phyloP scores from a whole-genome alignment of 1,140 invertebrate species.

The Argopecten irradians region DNA sequence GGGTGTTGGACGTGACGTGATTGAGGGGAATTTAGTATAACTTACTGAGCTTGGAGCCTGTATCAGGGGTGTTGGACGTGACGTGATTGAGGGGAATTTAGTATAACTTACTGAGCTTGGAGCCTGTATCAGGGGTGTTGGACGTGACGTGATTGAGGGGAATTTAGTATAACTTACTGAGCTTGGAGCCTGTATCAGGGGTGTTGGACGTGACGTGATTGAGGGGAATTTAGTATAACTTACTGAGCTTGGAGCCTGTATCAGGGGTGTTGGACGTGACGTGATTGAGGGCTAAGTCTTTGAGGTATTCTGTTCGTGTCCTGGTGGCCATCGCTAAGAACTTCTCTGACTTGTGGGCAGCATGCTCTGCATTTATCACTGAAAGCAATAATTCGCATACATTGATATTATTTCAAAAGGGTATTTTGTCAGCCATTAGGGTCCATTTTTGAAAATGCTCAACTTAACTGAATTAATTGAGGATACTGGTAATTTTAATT shows the following conservation, averaged over 20 bases:
- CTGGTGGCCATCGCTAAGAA: slow-evolving; percentile 98
- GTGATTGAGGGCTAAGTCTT: slow-evolving; percentile 91
- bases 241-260: slow-evolving; percentile 92
- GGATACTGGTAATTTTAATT: no score
- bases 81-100: no score
- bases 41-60: no score
- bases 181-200: no score
- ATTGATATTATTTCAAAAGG: background rate
- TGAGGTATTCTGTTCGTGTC: slow-evolving; percentile 96
- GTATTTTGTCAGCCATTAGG: background rate
- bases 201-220: no score
- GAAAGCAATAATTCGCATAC: slow-evolving; percentile 34
- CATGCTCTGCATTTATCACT: slow-evolving; percentile 98
- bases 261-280: slow-evolving; percentile 89
- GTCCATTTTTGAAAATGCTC: background rate
- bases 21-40: no score
- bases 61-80: no score
- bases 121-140: no score
- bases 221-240: no score
- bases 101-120: no score
- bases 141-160: no score
- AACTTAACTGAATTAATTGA: background rate
- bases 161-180: slow-evolving; percentile 87
- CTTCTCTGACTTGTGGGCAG: slow-evolving; percentile 95
- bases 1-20: no score